Conservation (phyloP, 2,113 vertebrate genomes). For the Pipra filicauda region DNA sequence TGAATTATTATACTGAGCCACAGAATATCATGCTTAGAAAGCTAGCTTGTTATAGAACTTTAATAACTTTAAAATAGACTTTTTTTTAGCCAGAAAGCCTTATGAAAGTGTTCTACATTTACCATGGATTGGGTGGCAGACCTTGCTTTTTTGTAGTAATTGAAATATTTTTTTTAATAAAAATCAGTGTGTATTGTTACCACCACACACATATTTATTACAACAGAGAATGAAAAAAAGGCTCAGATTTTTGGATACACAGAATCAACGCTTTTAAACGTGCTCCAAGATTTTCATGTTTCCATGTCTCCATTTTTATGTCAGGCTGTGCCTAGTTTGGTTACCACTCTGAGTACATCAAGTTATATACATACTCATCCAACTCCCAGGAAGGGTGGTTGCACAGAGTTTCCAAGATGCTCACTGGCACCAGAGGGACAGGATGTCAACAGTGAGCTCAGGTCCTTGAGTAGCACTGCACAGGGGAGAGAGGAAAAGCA, state of each 20-base stretch:
- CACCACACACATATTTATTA: background rate
- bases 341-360: background rate
- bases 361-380: background rate
- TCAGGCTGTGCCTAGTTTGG: background rate
- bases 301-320: background rate
- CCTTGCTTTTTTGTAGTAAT: background rate
- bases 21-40: slow-evolving; percentile 53
- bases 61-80: slow-evolving; percentile 63
- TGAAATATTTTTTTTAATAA: background rate
- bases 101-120: slow-evolving; percentile 55
- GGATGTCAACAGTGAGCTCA: background rate
- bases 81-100: slow-evolving; percentile 27
- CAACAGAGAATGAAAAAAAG: background rate
- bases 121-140: background rate
- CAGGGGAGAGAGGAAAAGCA: background rate
- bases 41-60: slow-evolving; percentile 53
- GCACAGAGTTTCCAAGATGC: background rate
- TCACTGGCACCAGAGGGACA: background rate
- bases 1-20: slow-evolving; percentile 57
- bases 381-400: background rate
- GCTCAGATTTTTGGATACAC: background rate
- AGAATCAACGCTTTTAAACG: background rate
- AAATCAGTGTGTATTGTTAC: background rate
- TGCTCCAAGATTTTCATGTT: background rate
- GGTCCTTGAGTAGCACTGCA: background rate